Evolutionary conservation across 1,140 invertebrate genomes (phyloP), one percentile per base, ranked within the genome.

Genomic region (Leguminivora glycinivorella): DNA sequence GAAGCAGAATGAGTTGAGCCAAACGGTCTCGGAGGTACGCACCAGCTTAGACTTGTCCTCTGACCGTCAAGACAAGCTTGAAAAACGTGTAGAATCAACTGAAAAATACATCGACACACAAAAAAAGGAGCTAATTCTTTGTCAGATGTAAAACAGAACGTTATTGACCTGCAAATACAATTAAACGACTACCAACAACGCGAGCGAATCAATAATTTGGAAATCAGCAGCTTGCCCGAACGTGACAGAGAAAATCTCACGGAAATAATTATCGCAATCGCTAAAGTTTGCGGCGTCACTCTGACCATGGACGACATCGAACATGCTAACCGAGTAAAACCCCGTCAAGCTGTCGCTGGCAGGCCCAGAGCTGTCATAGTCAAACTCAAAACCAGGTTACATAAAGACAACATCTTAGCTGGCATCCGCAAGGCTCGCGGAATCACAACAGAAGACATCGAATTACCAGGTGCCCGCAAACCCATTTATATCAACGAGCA

Each of bases 401-500:
- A 19, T 4, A 69, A 69, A 25, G 68, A 69, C 26, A 56, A 22
- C 24, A 40, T 69, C 26, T 17, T 69, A 17, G 47, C 68, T 25
- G 52, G 19, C 24, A 31, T 69, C 6, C 47, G 56, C 14, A 69
- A 69, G 31, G 9, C 2, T 6, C 19, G 47, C 1, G 29, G 19
- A 6, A 31, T 69, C 4, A 69, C 68, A 6, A 69, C 68, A 2
- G 9, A 43, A 12, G 52, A 69, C 25, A 58, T 69, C 10, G 52
- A 31, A 10, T 6, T 69, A 17, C 19, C 68, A 7, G 68, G 25
- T 4, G 47, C 7, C 14, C 52, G 43, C 24, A n/a, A 58, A 12
- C 25, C 24, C 7, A 69, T 69, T 17, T 69, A 34, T 56, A 43
- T 69, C 22, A 69, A 58, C 17, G 68, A 69, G 29, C 68, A 69